Evolutionary conservation across 1,140 invertebrate genomes (phyloP), one percentile per base, ranked within the genome.

Genomic region (Trachymyrmex cornetzi): DNA sequence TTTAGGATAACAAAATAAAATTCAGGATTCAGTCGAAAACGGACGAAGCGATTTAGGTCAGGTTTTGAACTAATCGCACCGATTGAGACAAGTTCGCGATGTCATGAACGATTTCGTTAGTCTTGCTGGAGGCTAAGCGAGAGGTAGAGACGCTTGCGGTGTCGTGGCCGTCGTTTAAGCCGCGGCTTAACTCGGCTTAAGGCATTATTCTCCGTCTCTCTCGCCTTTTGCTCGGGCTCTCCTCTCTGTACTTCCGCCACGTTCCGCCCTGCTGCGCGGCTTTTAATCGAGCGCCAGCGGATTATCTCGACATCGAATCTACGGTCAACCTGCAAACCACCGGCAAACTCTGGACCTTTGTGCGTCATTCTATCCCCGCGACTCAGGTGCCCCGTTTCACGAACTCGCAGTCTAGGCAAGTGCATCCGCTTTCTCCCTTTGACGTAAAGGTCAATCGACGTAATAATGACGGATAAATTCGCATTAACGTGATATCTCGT

Each of bases 261-360:
- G 84, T 61, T 89, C 84, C 71, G 87, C 44, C 48, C 57, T 71
- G 74, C 75, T 77, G 82, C 79, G 66, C 84, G 88, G 87, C 87
- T 87, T 89, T 89, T 89, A 89, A 89, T 89, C 88, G 88, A 89
- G 88, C 87, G 48, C 69, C 75, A 30, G 30, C 55, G 84, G 77
- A 89, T 89, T 89, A 89, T 89, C 88, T 77, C 59, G 63, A 77
- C 77, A 63, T 61, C 64, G 63, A 77, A 89, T 89, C 88, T 88
- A 86, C 48, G 50, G 57, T 82, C 67, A 38, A 44, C 72, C 59
- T 66, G 67, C 67, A 69, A 80, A 88, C 79, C 34, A 30, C 72
- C 30, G 22, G 67, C 77, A 67, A 80, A 85, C 80, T 57, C 44
- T 22, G 55, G 69, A 55, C 75, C 53, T 67, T 67, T 53, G 74